phyloP scores from a whole-genome alignment of 2,888 invertebrate species.

The Epicampocera succincta region DNA sequence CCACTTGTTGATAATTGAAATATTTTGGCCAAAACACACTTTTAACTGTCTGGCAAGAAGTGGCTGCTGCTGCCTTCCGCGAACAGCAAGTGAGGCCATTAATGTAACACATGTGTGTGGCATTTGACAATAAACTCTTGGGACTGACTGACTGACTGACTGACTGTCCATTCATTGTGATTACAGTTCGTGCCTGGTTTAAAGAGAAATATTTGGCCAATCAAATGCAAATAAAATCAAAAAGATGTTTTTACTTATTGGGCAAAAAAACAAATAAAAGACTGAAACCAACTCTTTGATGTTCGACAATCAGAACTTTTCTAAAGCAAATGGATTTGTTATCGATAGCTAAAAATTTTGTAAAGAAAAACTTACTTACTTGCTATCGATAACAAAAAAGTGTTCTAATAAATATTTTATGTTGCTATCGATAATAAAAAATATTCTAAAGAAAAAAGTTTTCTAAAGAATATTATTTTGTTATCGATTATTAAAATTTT shows the following conservation, averaged over 20 bases:
- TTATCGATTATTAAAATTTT: too few species aligned
- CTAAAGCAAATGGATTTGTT: not conserved
- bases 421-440: too few species aligned
- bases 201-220: conserved; percentile 31
- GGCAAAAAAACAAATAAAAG: not conserved
- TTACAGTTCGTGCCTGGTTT: conserved; percentile 26
- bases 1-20: conserved; percentile 66
- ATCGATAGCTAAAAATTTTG: not conserved
- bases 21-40: conserved; percentile 62
- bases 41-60: conserved; percentile 41
- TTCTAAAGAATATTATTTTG: too few species aligned
- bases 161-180: conserved; percentile 32
- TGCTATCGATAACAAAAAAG: not conserved
- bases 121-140: conserved; percentile 70
- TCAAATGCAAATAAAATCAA: conserved; percentile 10
- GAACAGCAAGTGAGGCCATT: conserved; percentile 14
- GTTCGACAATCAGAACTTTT: not conserved
- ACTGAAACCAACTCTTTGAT: too few species aligned
- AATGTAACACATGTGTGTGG: conserved; percentile 1
- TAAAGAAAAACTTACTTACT: not conserved
- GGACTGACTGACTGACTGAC: conserved; percentile 62
- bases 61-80: conserved; percentile 41
- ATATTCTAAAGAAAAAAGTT: too few species aligned
- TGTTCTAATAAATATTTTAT: too few species aligned
- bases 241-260: not conserved